Evolutionary conservation across 2,888 invertebrate genomes (phyloP), one percentile per base, ranked within the genome.

Genomic region (Spilosoma lubricipeda): DNA sequence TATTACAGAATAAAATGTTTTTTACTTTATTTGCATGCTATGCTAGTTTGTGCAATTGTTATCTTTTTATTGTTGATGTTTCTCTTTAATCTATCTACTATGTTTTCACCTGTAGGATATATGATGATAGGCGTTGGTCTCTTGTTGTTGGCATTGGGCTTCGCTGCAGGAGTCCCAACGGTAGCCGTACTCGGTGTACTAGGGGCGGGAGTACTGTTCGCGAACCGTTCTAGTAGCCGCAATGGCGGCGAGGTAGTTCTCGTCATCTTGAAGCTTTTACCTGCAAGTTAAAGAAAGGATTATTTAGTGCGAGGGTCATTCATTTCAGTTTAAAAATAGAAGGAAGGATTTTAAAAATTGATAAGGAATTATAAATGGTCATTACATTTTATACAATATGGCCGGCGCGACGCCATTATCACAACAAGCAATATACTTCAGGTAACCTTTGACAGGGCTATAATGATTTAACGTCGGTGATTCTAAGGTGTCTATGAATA

Each of bases 61-160:
- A 27, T 67, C 2, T 52, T 4, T 52, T 48, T 18, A 2, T 18
- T 48, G 20, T 48, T 48, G 5, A 48, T 20, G 48, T 20, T 48
- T 48, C 7, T 48, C 1, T 48, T 4, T 48, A 2, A 20, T 48
- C 20, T 20, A 48, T 48, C 20, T 20, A 0, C 48, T 48, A 5
- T 15, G 33, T 39, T 63, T 42, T 70, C 67, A 76, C 76, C 76
- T 3, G 75, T 79, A 23, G 90, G 88, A 70, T 90, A 89, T 75
- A 98, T 96, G 85, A 97, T 96, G 88, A 97, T 96, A 48, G 97
- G 92, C 11, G 93, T 97, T 77, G 97, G 97, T 86, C 97, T 96
- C 91, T 98, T 98, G 88, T 97, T 97, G 85, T 92, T 93, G 75
- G 91, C 82, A 75, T 84, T 89, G 65, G 91, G 89, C 79, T 94